These are phyloP conservation scores for Ivindomyrus marchei DNA, from an alignment of 2,113 vertebrate genomes.

Conservation along the genomic window DNA sequence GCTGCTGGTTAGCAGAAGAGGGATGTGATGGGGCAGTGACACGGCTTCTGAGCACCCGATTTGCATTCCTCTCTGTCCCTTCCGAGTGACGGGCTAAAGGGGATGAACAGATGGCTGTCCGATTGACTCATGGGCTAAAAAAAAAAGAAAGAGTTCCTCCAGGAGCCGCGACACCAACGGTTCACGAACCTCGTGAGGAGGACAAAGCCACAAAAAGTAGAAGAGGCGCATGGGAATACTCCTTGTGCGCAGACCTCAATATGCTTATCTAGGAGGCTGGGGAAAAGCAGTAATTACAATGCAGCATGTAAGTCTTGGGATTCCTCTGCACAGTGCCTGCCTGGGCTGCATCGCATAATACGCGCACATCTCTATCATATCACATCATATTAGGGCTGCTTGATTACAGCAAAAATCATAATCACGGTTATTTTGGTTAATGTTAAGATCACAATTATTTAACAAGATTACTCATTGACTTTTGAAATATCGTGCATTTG, in stretches of 20 bases:
- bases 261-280: not conserved
- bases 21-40: not conserved
- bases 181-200: not conserved
- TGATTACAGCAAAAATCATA: not conserved
- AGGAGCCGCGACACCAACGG: not conserved
- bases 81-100: not conserved
- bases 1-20: not conserved
- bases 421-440: not conserved
- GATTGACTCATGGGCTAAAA: not conserved
- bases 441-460: not conserved
- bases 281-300: not conserved
- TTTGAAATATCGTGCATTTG: not conserved
- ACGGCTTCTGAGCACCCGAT: not conserved
- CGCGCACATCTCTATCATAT: not conserved
- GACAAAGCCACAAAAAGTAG: not conserved
- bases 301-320: not conserved
- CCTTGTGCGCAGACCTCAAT: not conserved
- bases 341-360: not conserved
- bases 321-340: not conserved
- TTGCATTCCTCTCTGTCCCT: not conserved
- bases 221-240: not conserved
- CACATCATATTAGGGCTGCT: not conserved
- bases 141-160: not conserved
- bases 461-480: not conserved
- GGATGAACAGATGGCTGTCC: not conserved